Evolutionary conservation across 2,797 vertebrate species (phyloP).

Genomic region (Denticeps clupeoides): DNA sequence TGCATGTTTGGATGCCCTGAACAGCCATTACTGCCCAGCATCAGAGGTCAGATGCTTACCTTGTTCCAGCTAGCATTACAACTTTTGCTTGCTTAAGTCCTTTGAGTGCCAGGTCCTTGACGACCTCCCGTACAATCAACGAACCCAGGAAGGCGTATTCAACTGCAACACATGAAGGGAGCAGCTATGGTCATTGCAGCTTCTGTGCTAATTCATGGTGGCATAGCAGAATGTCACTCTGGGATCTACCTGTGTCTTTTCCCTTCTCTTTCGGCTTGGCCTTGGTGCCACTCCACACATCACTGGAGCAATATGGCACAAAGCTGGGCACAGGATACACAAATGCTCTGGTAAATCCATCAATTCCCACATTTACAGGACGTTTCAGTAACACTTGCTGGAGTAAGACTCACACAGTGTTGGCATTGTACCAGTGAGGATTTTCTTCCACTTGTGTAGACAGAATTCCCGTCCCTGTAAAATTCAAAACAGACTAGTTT

Average conservation of each 20-base stretch:
- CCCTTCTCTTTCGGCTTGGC: constrained; percentile 49
- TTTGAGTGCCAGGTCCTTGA: constrained; percentile 69
- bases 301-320: constrained; percentile 77
- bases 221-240: neutral
- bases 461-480: constrained; percentile 66
- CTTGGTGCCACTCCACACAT: constrained; percentile 72
- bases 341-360: constrained; percentile 3
- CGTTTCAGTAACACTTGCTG: neutral
- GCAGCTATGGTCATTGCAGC: neutral
- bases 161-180: constrained; percentile 33
- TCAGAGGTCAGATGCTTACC: constrained; percentile 42
- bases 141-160: constrained; percentile 73
- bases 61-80: constrained; percentile 68
- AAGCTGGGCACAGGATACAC: constrained; percentile 44
- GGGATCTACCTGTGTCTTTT: constrained; percentile 50
- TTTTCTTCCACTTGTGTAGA: constrained; percentile 65
- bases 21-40: neutral
- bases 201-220: no score
- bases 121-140: constrained; percentile 69
- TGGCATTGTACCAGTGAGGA: constrained; percentile 71
- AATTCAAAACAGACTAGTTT: constrained; percentile 13
- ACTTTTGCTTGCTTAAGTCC: constrained; percentile 72
- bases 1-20: no score
- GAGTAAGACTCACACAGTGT: constrained; percentile 62
- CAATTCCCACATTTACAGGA: constrained; percentile 11